A percentile compares a stretch with the other conserved stretches of the same genome.
These are phyloP conservation scores for Prunella fulvescens DNA, from an alignment of 2,113 vertebrate genomes.

Conservation along the genomic window DNA sequence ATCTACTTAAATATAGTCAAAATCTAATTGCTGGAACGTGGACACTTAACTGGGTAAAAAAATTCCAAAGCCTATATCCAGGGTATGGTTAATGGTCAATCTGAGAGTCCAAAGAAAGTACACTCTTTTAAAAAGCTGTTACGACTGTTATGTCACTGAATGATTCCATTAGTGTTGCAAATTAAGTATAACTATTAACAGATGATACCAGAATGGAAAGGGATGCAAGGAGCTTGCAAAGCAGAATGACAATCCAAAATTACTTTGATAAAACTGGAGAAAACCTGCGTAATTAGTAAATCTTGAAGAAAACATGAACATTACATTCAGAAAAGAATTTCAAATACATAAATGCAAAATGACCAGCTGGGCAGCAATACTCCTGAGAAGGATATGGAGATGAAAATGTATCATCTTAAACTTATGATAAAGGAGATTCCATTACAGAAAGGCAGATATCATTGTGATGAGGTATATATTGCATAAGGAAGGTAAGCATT, in stretches of 20 bases:
- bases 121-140: neutral
- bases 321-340: neutral
- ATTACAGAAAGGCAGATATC: neutral
- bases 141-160: neutral
- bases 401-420: neutral
- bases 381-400: neutral
- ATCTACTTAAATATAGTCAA: neutral
- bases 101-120: neutral
- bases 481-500: neutral
- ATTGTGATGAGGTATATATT: neutral
- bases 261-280: neutral
- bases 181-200: neutral
- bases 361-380: neutral
- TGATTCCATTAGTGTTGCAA: neutral
- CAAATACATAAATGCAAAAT: neutral
- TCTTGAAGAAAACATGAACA: neutral
- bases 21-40: neutral
- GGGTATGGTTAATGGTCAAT: neutral
- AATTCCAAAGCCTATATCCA: rapidly evolving
- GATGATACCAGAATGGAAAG: neutral
- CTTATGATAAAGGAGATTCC: neutral
- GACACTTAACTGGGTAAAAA: neutral
- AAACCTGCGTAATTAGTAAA: neutral
- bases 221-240: neutral
- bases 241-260: neutral